Evolutionary conservation across 2,113 vertebrate genomes (phyloP).

Genomic region (Phrynosoma platyrhinos): DNA sequence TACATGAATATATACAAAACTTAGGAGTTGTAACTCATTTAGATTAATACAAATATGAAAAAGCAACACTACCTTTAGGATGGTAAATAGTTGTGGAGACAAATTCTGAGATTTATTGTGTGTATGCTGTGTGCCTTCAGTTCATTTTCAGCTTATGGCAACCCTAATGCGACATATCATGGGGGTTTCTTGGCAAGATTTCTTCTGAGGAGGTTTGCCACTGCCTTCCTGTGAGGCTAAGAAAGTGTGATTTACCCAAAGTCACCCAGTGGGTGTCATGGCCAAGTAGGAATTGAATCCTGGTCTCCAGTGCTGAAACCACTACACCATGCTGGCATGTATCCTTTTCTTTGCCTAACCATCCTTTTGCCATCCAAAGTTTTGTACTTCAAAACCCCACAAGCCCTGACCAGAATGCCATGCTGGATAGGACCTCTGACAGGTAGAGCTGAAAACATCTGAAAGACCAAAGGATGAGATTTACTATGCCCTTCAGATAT

Average conservation of each 20-base stretch:
- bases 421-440: not conserved
- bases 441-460: not conserved
- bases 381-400: not conserved
- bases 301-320: too few relatives aligned
- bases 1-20: too few relatives aligned
- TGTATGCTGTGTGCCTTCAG: too few relatives aligned
- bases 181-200: too few relatives aligned
- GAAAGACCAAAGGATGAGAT: not conserved
- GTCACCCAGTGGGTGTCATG: too few relatives aligned
- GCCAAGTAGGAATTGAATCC: too few relatives aligned
- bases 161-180: too few relatives aligned
- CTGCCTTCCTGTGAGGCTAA: too few relatives aligned
- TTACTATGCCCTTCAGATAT: not conserved
- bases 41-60: not conserved
- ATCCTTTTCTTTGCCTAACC: not conserved
- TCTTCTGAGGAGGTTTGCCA: too few relatives aligned
- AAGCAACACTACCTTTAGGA: not conserved
- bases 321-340: not conserved
- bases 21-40: not conserved
- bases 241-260: too few relatives aligned
- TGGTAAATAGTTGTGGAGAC: not conserved
- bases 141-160: too few relatives aligned
- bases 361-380: not conserved
- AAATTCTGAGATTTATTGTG: not conserved
- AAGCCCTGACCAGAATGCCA: not conserved